Evolutionary conservation across 2,888 invertebrate genomes (phyloP).

Genomic region (Patella ulyssiponensis): DNA sequence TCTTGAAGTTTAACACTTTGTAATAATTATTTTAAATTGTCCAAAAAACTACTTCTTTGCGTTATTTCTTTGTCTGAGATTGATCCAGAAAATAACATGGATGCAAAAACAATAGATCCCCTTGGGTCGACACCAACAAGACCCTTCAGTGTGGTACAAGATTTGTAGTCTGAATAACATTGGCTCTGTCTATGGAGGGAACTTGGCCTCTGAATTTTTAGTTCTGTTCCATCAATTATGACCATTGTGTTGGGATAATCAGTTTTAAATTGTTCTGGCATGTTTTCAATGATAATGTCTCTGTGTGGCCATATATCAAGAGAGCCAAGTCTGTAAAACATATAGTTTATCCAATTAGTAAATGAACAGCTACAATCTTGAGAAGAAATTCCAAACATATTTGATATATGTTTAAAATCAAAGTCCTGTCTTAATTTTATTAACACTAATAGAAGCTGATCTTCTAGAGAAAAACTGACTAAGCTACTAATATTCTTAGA

Average conservation of each 20-base stretch:
- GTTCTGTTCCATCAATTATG: constrained; percentile 19
- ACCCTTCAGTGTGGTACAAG: constrained; percentile 28
- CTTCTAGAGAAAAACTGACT: neutral
- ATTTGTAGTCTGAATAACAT: constrained; percentile 33
- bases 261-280: neutral
- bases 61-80: constrained; percentile 30
- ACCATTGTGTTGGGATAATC: constrained; percentile 4
- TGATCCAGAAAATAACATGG: constrained; percentile 26
- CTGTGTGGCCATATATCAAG: neutral
- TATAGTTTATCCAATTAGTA: neutral
- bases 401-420: neutral
- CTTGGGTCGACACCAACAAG: constrained; percentile 29
- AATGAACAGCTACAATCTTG: neutral
- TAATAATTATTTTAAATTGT: neutral
- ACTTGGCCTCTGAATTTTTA: constrained; percentile 13
- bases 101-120: constrained; percentile 31
- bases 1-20: neutral
- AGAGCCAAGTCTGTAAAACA: neutral
- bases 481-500: neutral
- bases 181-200: constrained; percentile 11
- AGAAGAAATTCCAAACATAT: neutral
- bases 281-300: neutral
- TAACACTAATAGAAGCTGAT: neutral
- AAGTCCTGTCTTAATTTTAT: neutral
- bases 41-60: constrained; percentile 20